Conservation (phyloP, 2,888 invertebrate genomes). For the Synanthedon vespiformis region DNA sequence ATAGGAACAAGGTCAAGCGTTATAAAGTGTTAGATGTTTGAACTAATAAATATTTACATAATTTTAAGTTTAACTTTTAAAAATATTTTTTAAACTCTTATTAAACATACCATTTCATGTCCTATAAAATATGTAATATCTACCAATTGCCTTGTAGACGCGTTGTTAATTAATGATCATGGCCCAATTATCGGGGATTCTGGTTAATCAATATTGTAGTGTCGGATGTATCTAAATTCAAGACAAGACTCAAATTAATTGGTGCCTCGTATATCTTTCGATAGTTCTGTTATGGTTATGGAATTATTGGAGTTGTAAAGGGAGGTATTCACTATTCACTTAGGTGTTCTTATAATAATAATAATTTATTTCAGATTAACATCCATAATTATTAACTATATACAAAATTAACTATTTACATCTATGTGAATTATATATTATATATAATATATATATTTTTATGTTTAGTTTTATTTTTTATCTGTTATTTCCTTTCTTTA, state of each 20-base stretch:
- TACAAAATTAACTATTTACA: too few species aligned
- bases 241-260: slow-evolving; percentile 51
- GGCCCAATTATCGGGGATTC: slow-evolving; percentile 44
- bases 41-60: not conserved
- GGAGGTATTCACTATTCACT: slow-evolving; percentile 13
- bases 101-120: not conserved
- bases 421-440: too few species aligned
- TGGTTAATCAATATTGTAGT: slow-evolving; percentile 44
- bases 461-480: too few species aligned
- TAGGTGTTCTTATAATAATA: too few species aligned
- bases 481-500: too few species aligned
- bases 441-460: too few species aligned
- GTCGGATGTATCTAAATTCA: slow-evolving; percentile 24
- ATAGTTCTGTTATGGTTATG: slow-evolving; percentile 28
- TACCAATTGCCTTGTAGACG: not conserved
- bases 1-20: too few species aligned
- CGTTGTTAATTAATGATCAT: slow-evolving; percentile 37
- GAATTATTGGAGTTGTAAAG: slow-evolving; percentile 15
- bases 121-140: too few species aligned
- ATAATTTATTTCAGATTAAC: too few species aligned
- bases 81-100: not conserved
- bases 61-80: not conserved
- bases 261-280: slow-evolving; percentile 35
- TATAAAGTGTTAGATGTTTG: too few species aligned
- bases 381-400: too few species aligned